Base-by-base conservation (phyloP, 2,888 invertebrate genomes). In the Perithous albicinctus region DNA sequence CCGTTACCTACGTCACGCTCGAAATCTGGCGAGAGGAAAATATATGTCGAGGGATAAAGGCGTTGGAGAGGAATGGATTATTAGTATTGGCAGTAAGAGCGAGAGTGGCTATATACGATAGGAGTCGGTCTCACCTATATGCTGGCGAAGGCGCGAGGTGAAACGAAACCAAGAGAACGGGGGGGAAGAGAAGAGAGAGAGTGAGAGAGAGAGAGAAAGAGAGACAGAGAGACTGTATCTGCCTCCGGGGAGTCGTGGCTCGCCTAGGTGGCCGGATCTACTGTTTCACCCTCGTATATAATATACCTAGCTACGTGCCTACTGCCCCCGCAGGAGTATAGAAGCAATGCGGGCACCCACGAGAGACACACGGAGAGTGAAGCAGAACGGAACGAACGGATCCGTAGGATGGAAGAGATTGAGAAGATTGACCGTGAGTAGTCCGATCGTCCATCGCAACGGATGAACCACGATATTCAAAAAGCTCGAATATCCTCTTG, bases 21-120 rank as follows among this genome's bases (percentile, higher is more conserved):
- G 84, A 86, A 89, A 89, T 88, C 88, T 89, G 87, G 87, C 82
- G 85, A 84, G 80, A 84, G 80, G 75, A 70, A 86, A 85, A 86
- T 85, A 86, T 87, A 86, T 84, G 76, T 85, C 76, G 80, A 78
- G 78, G 86, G 85, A 86, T 88, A 85, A 87, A 88, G 86, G 83
- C 85, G 84, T 86, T 78, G 82, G 86, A 85, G 83, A 87, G 87
- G 87, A 88, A 89, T 89, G 88, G 89, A 89, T 89, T 90, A 89
- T 90, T 89, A 89, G 88, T 89, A 88, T 89, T 88, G 87, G 89
- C 87, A 89, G 84, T 86, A 87, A 87, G 87, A 81, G 77, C 59
- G 77, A 75, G 76, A 61, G 61, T 78, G 54, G 48, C 61, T 78
- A 70, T 76, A 15, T 59, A 76, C 59, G 69, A 72, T 46, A 78